These are phyloP conservation scores for Ictidomys tridecemlineatus DNA, from an alignment of 2,113 vertebrate genomes.

Conservation along the genomic window DNA sequence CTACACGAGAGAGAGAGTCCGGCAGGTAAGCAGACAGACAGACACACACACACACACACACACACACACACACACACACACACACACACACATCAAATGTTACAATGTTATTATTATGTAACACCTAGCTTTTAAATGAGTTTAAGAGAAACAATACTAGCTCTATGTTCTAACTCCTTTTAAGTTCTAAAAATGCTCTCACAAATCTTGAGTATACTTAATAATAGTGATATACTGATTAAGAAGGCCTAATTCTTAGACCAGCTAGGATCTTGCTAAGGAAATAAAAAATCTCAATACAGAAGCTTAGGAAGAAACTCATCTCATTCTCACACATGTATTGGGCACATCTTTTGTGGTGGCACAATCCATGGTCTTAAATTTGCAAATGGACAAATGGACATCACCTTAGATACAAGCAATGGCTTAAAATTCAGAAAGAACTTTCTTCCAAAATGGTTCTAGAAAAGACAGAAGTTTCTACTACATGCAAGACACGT, in stretches of 20 bases:
- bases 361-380: background rate
- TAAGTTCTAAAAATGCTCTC: background rate
- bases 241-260: background rate
- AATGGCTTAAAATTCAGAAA: background rate
- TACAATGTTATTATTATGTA: background rate
- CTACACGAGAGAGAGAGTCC: background rate
- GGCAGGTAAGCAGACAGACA: background rate
- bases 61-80: background rate
- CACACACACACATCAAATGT: background rate
- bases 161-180: background rate
- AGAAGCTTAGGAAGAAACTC: background rate
- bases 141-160: background rate
- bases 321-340: background rate
- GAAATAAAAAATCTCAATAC: background rate
- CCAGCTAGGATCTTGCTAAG: background rate
- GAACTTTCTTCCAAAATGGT: background rate
- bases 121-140: background rate
- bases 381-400: background rate
- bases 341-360: background rate
- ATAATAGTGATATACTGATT: background rate
- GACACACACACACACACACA: background rate
- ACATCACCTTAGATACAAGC: background rate
- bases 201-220: constrained; percentile 31
- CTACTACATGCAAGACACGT: background rate
- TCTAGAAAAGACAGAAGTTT: background rate